A percentile compares a stretch with the other conserved stretches of the same genome.
Conservation (phyloP, 2,888 invertebrate genomes). For the Drosophila buzzatii region DNA sequence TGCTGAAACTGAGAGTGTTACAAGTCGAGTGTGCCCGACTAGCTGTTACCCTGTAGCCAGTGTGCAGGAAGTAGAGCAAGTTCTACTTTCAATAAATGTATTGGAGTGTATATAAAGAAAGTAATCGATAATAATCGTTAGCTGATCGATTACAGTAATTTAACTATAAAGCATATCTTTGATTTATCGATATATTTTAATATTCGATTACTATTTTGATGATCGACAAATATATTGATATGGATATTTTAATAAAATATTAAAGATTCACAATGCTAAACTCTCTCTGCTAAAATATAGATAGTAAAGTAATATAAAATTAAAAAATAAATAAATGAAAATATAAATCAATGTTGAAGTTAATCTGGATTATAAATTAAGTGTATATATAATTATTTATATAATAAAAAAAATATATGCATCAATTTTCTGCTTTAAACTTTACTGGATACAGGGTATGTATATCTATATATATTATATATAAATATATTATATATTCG, state of each 20-base stretch:
- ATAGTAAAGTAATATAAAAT: too few species aligned
- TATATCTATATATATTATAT: constrained; percentile 5
- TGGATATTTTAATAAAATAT: too few species aligned
- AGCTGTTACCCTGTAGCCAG: constrained; percentile 11
- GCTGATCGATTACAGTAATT: neutral
- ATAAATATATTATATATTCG: neutral
- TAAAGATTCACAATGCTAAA: neutral
- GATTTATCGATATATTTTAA: neutral
- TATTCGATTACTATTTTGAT: too few species aligned
- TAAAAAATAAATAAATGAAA: neutral
- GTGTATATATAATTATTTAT: too few species aligned
- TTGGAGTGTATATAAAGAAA: neutral
- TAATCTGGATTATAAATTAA: too few species aligned
- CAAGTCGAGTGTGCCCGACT: constrained; percentile 7
- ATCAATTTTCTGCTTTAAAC: neutral
- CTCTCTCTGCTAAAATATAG: too few species aligned
- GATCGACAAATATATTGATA: too few species aligned
- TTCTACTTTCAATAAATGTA: neutral
- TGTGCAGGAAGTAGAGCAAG: neutral
- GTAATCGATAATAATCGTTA: neutral
- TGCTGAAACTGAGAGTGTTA: neutral
- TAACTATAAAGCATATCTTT: neutral
- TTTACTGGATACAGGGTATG: constrained; percentile 4
- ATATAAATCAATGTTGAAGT: too few species aligned
- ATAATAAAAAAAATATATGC: too few species aligned